A percentile compares a stretch with the other conserved stretches of the same genome.
These are phyloP conservation scores for Stigmatopora argus DNA, from an alignment of 2,113 vertebrate genomes.

Conservation along the genomic window DNA sequence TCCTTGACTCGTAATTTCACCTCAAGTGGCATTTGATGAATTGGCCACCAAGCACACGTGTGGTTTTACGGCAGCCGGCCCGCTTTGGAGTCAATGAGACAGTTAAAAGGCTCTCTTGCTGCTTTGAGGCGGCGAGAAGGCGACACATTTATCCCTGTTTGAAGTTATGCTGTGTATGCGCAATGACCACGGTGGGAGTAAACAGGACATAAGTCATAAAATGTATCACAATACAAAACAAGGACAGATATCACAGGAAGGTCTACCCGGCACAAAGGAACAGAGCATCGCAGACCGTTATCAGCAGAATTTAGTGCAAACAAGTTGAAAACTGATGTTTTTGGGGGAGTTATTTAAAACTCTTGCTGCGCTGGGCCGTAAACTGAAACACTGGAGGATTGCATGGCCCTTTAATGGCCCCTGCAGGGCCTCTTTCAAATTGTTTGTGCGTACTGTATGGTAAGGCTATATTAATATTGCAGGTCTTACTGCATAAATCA, in stretches of 20 bases:
- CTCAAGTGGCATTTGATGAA: background rate
- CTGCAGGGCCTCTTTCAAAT: background rate
- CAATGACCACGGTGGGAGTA: conserved; percentile 5
- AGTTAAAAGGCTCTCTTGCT: conserved; percentile 5
- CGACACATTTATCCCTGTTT: conserved; percentile 5
- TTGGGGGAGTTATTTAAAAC: background rate
- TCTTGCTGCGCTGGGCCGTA: background rate
- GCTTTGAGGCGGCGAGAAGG: background rate
- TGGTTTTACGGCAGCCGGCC: background rate
- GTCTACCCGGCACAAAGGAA: background rate
- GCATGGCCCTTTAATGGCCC: too few species aligned
- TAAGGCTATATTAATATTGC: too few species aligned
- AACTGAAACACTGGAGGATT: background rate
- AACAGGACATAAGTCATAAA: conserved; percentile 7
- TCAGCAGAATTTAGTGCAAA: background rate
- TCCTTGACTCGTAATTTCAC: background rate
- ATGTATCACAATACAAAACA: background rate
- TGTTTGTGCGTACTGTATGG: background rate
- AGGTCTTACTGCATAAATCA: too few species aligned
- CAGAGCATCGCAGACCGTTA: background rate
- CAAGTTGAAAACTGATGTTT: background rate
- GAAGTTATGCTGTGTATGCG: conserved; percentile 2
- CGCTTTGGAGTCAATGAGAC: conserved; percentile 3
- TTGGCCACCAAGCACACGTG: background rate
- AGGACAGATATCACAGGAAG: conserved; percentile 1